A percentile compares a stretch with the other conserved stretches of the same genome.
phyloP scores from a whole-genome alignment of 2,888 invertebrate genomes.

The Schizaphis graminum region DNA sequence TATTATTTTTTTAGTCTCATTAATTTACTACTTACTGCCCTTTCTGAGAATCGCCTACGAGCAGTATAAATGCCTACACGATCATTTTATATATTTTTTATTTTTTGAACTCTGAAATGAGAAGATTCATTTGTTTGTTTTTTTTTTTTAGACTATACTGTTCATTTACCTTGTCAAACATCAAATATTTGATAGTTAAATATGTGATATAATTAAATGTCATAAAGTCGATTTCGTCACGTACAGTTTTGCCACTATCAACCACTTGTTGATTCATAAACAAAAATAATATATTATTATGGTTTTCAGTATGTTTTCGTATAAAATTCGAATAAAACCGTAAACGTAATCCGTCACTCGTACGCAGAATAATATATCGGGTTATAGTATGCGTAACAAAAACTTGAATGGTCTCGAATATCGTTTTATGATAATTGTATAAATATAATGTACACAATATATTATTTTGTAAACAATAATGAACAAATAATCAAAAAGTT shows the following conservation, averaged over 20 bases:
- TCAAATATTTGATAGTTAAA: not conserved
- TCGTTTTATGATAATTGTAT: not conserved
- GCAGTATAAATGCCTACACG: not conserved
- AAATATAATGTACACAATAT: not conserved
- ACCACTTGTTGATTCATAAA: not conserved
- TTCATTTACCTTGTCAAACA: not conserved
- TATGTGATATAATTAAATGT: not conserved
- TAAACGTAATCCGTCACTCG: not conserved
- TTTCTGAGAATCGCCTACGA: not conserved
- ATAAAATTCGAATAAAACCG: not conserved
- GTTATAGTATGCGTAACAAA: not conserved
- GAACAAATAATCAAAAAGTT: not conserved
- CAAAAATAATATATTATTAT: not conserved
- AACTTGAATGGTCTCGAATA: not conserved
- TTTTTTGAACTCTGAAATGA: not conserved
- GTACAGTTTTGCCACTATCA: not conserved
- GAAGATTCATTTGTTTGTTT: not conserved
- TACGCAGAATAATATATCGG: not conserved
- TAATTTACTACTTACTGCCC: not conserved
- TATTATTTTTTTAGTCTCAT: not conserved
- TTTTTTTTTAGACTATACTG: not conserved
- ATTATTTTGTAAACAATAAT: not conserved
- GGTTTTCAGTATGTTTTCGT: not conserved
- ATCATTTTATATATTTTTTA: not conserved
- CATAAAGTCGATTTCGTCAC: not conserved